These are phyloP conservation scores for Phymastichus coffea DNA, from an alignment of 1,140 invertebrate species.

Conservation along the genomic window DNA sequence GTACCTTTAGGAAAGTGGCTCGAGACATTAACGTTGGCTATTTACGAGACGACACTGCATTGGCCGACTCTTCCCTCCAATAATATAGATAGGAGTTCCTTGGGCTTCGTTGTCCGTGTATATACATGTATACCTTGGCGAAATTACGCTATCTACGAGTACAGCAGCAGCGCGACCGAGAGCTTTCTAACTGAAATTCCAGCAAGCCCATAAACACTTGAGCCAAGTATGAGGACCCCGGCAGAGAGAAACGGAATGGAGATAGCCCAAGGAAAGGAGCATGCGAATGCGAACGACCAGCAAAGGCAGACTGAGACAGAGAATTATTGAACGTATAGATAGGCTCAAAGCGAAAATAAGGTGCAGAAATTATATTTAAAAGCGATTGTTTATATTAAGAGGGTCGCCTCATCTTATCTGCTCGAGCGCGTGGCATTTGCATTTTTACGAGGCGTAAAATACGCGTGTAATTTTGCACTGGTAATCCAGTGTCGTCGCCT, in stretches of 20 bases:
- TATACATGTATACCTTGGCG: too few relatives aligned
- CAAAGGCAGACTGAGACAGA: neutral
- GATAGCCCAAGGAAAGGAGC: neutral
- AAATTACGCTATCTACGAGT: slow-evolving; percentile 24
- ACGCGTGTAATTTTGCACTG: neutral
- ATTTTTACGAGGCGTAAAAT: neutral
- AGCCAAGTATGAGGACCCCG: slow-evolving; percentile 10
- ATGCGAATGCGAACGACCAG: too few relatives aligned
- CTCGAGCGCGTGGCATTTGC: too few relatives aligned
- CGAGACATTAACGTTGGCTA: slow-evolving; percentile 20
- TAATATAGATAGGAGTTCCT: slow-evolving; percentile 28
- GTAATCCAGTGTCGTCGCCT: neutral
- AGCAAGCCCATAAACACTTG: slow-evolving; percentile 26
- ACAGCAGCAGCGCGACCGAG: neutral
- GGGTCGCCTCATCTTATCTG: neutral
- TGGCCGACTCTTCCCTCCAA: slow-evolving; percentile 17
- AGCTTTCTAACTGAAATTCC: slow-evolving; percentile 30
- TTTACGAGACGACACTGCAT: slow-evolving; percentile 23
- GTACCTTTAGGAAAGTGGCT: slow-evolving; percentile 21
- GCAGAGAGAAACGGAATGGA: neutral
- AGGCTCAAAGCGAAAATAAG: neutral
- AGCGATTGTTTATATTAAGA: slow-evolving; percentile 16
- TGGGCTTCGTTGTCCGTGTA: too few relatives aligned
- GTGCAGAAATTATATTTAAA: slow-evolving; percentile 2
- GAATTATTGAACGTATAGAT: neutral